A percentile compares a stretch with the other conserved stretches of the same genome.
phyloP scores from a whole-genome alignment of 2,113 vertebrate genomes.

The Heloderma charlesbogerti region DNA sequence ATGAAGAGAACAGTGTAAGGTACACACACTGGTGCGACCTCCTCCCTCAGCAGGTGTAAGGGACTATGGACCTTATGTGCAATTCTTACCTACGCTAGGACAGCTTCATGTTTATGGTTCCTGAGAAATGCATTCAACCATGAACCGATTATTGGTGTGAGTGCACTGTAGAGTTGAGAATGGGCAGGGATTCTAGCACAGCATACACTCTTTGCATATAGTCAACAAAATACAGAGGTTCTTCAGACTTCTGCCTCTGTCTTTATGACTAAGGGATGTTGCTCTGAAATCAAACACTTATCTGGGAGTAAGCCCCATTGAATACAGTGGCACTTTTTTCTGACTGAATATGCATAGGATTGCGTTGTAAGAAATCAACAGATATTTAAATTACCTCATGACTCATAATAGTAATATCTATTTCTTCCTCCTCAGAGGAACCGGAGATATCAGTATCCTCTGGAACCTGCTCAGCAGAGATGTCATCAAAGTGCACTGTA shows the following conservation, averaged over 20 bases:
- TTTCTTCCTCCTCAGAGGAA: constrained; percentile 80
- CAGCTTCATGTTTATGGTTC: too few species aligned
- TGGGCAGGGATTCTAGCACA: background rate
- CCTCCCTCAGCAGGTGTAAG: background rate
- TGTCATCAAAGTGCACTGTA: constrained; percentile 64
- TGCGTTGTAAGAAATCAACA: background rate
- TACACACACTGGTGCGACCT: background rate
- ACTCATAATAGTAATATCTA: constrained; percentile 84
- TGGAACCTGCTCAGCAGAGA: constrained; percentile 68
- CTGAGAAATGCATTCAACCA: too few species aligned
- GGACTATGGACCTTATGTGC: background rate
- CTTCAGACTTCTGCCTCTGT: background rate
- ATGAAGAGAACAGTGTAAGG: background rate
- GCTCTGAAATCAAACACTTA: background rate
- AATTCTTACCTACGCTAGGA: background rate
- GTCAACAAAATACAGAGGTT: background rate
- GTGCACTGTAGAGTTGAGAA: background rate
- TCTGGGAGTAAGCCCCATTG: background rate
- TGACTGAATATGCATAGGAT: background rate
- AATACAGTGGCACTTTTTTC: background rate
- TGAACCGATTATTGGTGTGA: background rate
- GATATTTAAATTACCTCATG: constrained; percentile 79
- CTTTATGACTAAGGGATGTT: background rate
- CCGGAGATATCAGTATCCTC: constrained; percentile 70
- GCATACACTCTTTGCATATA: background rate